phyloP scores from a whole-genome alignment of 2,113 vertebrate genomes.

The Heterochromis multidens region DNA sequence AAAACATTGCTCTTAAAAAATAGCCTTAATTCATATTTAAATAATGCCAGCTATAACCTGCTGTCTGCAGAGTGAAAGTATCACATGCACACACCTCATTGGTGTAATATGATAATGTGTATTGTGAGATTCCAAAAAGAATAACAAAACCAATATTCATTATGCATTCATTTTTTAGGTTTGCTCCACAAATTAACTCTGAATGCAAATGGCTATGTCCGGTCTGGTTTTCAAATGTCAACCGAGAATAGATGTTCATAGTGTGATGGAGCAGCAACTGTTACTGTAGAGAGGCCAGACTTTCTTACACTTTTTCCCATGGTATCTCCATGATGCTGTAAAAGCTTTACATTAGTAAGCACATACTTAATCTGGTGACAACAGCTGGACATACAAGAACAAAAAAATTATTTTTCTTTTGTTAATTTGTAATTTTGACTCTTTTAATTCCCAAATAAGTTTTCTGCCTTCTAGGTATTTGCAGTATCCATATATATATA shows the following conservation, averaged over 20 bases:
- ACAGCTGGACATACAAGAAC: background rate
- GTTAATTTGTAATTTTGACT: too few relatives aligned
- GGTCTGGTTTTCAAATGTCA: conserved; percentile 3
- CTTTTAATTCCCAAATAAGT: too few relatives aligned
- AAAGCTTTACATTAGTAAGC: background rate
- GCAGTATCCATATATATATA: background rate
- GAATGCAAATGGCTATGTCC: background rate
- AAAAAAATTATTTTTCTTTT: background rate
- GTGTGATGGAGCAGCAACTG: background rate
- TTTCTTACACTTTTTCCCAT: background rate
- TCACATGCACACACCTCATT: background rate
- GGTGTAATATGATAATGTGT: background rate
- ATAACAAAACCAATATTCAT: background rate
- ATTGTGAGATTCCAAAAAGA: background rate
- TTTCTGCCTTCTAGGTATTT: too few relatives aligned
- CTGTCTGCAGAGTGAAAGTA: background rate
- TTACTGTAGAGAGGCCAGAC: background rate
- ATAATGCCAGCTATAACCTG: background rate
- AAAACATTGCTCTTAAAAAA: background rate
- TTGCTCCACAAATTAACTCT: conserved; percentile 4
- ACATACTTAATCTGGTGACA: background rate
- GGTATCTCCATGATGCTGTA: background rate
- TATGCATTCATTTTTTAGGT: background rate
- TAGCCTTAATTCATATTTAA: conserved; percentile 14
- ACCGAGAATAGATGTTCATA: background rate